Percentiles rank a stretch among this genome's conserved stretches.
These are phyloP conservation scores for Arvicanthis niloticus DNA, from an alignment of 2,113 vertebrate genomes.

Conservation along the genomic window DNA sequence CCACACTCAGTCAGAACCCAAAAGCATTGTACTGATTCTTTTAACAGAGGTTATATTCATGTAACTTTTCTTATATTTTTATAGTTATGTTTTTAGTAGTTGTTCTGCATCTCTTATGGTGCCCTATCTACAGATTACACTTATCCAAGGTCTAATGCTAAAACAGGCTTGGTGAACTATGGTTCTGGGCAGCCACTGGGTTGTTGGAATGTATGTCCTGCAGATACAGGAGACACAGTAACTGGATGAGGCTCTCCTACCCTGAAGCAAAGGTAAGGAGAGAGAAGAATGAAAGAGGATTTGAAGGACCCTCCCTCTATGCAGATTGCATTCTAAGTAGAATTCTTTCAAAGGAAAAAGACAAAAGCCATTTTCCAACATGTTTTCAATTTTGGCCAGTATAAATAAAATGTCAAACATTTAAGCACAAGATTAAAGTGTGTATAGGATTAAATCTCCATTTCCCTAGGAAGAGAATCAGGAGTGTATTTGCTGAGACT, in stretches of 20 bases:
- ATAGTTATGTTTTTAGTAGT: not conserved
- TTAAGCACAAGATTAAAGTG: not conserved
- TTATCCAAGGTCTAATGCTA: not conserved
- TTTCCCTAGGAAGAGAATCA: not conserved
- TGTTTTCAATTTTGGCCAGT: not conserved
- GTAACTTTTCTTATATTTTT: not conserved
- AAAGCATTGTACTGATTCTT: not conserved
- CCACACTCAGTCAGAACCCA: not conserved
- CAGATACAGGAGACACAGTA: no score
- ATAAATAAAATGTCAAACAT: not conserved
- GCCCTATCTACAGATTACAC: not conserved
- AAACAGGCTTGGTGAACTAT: not conserved
- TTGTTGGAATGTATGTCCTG: no score
- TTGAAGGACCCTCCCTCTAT: not conserved
- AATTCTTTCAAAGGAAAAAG: fast-evolving
- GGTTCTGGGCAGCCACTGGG: not conserved
- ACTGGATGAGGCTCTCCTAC: not conserved
- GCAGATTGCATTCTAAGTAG: not conserved
- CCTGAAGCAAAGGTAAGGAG: not conserved
- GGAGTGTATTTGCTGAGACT: not conserved
- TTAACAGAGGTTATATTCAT: not conserved
- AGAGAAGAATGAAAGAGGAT: not conserved
- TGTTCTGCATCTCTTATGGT: not conserved
- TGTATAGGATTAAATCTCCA: not conserved
- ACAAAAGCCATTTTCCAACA: not conserved